A percentile compares a stretch with the other conserved stretches of the same genome.
Conservation (phyloP, 2,113 vertebrate genomes). For the Blennius ocellaris region DNA sequence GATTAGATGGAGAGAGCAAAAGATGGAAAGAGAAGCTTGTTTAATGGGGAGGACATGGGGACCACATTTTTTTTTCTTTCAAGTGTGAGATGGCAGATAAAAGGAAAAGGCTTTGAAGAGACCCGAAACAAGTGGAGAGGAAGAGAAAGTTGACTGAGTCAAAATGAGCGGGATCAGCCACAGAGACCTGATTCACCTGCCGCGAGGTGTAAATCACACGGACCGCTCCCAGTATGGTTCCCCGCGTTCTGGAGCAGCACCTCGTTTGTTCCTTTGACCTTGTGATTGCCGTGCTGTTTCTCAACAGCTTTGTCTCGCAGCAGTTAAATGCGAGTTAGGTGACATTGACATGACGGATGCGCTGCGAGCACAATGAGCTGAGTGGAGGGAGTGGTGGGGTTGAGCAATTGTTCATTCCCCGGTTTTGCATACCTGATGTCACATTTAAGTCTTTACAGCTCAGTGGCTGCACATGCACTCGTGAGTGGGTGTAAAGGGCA, state of each 20-base stretch:
- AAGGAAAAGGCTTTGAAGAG: conserved; percentile 38
- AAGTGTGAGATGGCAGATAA: conserved; percentile 59
- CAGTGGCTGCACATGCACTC: conserved; percentile 31
- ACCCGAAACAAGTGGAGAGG: conserved; percentile 27
- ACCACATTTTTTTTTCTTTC: conserved; percentile 17
- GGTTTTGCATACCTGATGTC: conserved; percentile 64
- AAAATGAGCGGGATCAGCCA: conserved; percentile 39
- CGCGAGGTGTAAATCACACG: conserved; percentile 57
- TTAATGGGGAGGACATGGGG: conserved; percentile 40
- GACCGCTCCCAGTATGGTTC: conserved; percentile 12
- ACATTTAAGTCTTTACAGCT: conserved; percentile 44
- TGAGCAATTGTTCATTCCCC: conserved; percentile 48
- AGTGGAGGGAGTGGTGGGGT: conserved; percentile 45
- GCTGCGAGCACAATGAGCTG: conserved; percentile 32
- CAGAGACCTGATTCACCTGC: conserved; percentile 64
- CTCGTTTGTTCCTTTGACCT: conserved; percentile 22
- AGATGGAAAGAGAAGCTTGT: conserved; percentile 53
- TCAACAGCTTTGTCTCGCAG: conserved; percentile 41
- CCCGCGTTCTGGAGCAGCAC: conserved; percentile 4
- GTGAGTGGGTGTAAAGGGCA: conserved; percentile 27
- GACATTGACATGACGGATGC: conserved; percentile 53
- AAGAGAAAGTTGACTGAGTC: conserved; percentile 41
- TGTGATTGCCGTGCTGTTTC: conserved; percentile 45
- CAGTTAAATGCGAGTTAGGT: conserved; percentile 33
- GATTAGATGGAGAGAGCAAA: conserved; percentile 42